Conservation (phyloP, 2,113 vertebrate species). For the Saccopteryx leptura region DNA sequence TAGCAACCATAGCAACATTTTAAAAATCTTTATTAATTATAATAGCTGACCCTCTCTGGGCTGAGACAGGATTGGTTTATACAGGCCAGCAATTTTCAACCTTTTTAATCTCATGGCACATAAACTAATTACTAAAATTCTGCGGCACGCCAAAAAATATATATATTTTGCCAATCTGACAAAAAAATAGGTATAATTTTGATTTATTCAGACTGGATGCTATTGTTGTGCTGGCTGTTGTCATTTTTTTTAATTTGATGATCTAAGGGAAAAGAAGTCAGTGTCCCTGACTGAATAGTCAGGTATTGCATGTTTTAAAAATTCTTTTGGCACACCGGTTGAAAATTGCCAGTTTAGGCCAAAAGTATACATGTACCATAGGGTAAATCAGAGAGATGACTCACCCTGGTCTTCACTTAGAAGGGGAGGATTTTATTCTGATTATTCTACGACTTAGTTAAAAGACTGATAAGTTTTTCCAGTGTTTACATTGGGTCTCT, state of each 20-base stretch:
- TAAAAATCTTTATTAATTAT: not conserved
- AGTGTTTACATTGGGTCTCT: not conserved
- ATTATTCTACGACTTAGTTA: not conserved
- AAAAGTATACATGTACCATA: not conserved
- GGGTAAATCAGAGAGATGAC: not conserved
- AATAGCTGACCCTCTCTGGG: not conserved
- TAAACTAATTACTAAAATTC: not conserved
- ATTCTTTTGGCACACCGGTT: not conserved
- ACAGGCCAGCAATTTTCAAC: not conserved
- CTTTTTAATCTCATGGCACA: not conserved
- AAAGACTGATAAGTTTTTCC: not conserved
- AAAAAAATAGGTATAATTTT: not conserved
- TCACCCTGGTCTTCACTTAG: not conserved
- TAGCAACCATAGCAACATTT: not conserved
- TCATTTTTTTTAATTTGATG: not conserved
- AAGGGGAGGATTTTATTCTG: conserved; percentile 8
- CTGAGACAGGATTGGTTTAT: not conserved
- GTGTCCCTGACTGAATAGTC: too few relatives aligned
- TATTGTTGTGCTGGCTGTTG: not conserved
- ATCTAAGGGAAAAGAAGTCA: too few relatives aligned
- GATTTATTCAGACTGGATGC: not conserved
- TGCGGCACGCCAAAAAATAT: not conserved
- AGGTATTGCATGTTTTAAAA: not conserved
- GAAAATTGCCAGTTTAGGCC: not conserved
- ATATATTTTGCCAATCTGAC: not conserved